Evolutionary conservation across 2,888 invertebrate genomes (phyloP).

Genomic region (Drosophila nr. perissopoda): DNA sequence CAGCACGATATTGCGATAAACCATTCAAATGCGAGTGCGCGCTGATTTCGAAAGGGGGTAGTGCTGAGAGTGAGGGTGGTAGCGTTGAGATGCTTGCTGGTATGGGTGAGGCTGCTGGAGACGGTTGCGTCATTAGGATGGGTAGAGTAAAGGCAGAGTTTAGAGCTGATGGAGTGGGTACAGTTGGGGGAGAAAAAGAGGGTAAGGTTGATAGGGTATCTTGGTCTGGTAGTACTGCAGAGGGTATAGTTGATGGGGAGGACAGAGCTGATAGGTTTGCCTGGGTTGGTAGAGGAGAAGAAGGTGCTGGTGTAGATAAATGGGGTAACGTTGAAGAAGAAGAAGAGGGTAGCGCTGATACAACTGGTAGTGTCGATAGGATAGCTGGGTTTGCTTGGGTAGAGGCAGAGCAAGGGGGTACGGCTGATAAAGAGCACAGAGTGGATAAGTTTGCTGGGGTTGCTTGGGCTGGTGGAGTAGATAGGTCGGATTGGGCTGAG

Average conservation of each 20-base stretch:
- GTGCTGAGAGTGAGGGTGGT: neutral
- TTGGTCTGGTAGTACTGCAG: neutral
- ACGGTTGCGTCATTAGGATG: neutral
- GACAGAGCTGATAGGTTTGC: neutral
- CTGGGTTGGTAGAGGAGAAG: neutral
- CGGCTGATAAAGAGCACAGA: neutral
- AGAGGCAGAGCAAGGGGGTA: neutral
- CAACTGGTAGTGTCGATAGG: neutral
- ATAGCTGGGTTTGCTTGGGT: neutral
- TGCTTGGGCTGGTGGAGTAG: neutral
- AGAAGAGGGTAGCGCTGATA: too few species aligned
- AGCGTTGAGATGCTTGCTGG: neutral
- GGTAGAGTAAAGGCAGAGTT: neutral
- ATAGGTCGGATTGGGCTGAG: neutral
- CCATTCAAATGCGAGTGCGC: conserved; percentile 7
- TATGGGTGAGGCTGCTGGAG: neutral
- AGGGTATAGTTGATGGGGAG: neutral
- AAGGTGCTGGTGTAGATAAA: neutral
- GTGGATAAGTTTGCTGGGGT: neutral
- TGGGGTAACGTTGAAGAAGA: neutral
- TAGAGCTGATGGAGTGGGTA: neutral
- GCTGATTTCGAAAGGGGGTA: neutral
- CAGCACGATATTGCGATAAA: conserved; percentile 10
- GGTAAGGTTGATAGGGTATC: neutral
- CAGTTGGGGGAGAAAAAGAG: neutral